Conservation (phyloP, 1,140 invertebrate genomes). For the Trichoplusia ni region DNA sequence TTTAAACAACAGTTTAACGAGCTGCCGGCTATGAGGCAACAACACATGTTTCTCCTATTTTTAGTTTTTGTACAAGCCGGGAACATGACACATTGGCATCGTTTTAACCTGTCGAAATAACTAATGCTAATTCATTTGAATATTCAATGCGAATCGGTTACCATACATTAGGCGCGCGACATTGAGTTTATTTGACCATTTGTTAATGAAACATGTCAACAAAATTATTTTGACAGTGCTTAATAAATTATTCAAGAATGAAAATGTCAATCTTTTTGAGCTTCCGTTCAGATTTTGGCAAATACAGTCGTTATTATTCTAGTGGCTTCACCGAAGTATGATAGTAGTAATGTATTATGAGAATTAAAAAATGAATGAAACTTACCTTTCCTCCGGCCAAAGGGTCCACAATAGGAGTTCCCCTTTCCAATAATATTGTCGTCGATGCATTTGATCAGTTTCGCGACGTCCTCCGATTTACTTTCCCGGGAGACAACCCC, state of each 20-base stretch:
- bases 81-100: slow-evolving; percentile 10
- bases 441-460: slow-evolving; percentile 89
- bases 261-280: no score
- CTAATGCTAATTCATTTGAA: slow-evolving; percentile 2
- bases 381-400: slow-evolving; percentile 89
- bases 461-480: slow-evolving; percentile 85
- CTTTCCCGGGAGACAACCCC: slow-evolving; percentile 61
- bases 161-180: neutral
- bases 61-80: neutral
- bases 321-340: no score
- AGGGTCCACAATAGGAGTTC: slow-evolving; percentile 90
- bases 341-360: no score
- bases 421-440: slow-evolving; percentile 91
- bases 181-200: neutral
- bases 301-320: no score
- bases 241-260: no score
- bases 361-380: neutral
- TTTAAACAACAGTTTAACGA: slow-evolving; percentile 19
- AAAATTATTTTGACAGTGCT: no score
- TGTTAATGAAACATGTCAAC: no score
- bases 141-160: neutral
- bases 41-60: slow-evolving; percentile 23
- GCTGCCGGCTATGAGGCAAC: slow-evolving; percentile 7
- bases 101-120: slow-evolving; percentile 10
- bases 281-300: no score